A percentile compares a stretch with the other conserved stretches of the same genome.
Conservation (phyloP, 2,888 invertebrate genomes). For the Lucinisca nassula region DNA sequence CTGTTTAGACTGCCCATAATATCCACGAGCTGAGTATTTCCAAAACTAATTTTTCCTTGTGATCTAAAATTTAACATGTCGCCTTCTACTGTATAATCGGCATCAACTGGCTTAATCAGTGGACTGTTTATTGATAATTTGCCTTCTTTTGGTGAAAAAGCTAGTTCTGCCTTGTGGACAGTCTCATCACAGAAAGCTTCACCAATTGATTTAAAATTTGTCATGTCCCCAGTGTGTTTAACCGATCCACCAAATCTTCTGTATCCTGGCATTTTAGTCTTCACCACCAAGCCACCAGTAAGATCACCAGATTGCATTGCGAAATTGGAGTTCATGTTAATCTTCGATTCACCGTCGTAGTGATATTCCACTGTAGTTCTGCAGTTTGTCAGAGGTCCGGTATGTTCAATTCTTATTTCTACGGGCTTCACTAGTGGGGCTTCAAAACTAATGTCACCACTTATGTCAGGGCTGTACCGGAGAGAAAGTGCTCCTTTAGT, state of each 20-base stretch:
- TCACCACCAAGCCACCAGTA: neutral
- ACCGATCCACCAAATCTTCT: neutral
- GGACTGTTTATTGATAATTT: neutral
- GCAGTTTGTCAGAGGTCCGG: slow-evolving; percentile 49
- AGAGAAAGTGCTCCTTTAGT: neutral
- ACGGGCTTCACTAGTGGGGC: neutral
- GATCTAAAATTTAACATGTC: neutral
- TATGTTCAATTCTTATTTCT: slow-evolving; percentile 44
- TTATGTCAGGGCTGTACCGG: neutral
- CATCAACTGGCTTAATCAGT: neutral
- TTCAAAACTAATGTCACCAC: neutral
- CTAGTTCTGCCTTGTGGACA: neutral
- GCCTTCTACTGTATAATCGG: neutral
- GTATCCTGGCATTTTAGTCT: slow-evolving; percentile 12
- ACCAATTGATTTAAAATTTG: neutral
- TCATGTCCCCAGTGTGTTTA: neutral
- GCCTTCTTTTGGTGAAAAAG: slow-evolving; percentile 1
- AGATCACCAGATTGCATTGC: neutral
- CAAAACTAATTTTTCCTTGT: neutral
- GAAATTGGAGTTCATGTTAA: neutral
- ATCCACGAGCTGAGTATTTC: neutral
- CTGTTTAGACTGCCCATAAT: neutral
- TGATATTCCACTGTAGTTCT: slow-evolving; percentile 9
- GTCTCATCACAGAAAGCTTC: neutral
- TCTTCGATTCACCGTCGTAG: neutral